Conservation (phyloP, 1,140 invertebrate genomes). For the Platorchestia sp. region DNA sequence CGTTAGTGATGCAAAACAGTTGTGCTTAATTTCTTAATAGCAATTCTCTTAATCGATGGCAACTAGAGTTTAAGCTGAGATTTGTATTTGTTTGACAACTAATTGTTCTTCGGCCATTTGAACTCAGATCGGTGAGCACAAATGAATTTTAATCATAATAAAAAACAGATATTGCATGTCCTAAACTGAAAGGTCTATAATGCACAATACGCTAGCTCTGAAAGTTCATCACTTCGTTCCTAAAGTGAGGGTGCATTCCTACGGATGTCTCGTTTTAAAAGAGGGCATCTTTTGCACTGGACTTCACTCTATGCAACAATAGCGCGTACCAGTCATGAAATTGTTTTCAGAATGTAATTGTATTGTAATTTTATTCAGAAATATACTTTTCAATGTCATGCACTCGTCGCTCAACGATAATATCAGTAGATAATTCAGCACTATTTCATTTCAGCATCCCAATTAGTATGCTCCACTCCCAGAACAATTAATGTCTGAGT, state of each 20-base stretch:
- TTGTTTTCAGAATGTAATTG: too few relatives aligned
- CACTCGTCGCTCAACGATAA: neutral
- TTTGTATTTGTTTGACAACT: neutral
- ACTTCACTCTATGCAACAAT: too few relatives aligned
- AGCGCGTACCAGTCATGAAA: too few relatives aligned
- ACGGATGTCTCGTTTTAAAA: neutral
- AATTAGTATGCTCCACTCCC: too few relatives aligned
- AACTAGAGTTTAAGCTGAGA: neutral
- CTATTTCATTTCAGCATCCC: neutral
- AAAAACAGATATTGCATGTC: neutral
- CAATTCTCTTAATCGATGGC: too few relatives aligned
- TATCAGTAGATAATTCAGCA: too few relatives aligned
- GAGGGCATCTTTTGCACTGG: too few relatives aligned
- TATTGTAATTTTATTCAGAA: too few relatives aligned
- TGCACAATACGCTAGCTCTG: neutral
- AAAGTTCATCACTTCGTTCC: neutral
- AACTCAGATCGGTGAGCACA: neutral
- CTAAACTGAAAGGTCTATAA: neutral
- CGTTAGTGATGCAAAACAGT: neutral
- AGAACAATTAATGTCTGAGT: too few relatives aligned
- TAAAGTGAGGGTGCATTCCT: neutral
- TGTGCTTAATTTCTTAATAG: too few relatives aligned
- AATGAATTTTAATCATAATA: neutral
- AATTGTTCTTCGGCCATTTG: neutral
- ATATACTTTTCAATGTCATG: neutral